Conservation (phyloP, 2,888 invertebrate species). For the Lithophane ornitopus region DNA sequence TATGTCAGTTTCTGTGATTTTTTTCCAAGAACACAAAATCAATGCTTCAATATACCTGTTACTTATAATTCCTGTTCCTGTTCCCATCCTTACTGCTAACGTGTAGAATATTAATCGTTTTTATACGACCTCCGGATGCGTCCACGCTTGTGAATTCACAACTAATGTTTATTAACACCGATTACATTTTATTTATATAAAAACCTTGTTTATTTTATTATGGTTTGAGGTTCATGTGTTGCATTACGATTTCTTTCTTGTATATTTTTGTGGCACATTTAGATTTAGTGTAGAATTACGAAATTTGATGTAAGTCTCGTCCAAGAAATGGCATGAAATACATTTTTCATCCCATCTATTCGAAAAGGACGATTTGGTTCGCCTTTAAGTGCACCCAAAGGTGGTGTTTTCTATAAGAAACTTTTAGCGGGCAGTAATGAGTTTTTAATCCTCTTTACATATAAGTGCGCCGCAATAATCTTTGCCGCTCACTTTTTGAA, state of each 20-base stretch:
- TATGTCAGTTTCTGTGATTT: too few relatives aligned
- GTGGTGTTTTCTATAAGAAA: too few relatives aligned
- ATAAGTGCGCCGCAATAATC: too few relatives aligned
- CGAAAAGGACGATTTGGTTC: too few relatives aligned
- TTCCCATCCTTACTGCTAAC: conserved; percentile 39
- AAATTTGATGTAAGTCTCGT: neutral
- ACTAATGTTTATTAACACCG: conserved; percentile 67
- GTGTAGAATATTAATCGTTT: conserved; percentile 66
- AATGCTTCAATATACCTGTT: conserved; percentile 9
- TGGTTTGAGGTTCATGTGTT: conserved; percentile 44
- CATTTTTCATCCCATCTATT: too few relatives aligned
- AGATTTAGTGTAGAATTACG: conserved; percentile 16
- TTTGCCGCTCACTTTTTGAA: too few relatives aligned
- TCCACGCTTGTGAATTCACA: conserved; percentile 65
- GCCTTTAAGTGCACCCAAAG: too few relatives aligned
- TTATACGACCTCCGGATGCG: conserved; percentile 67
- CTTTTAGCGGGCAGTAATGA: too few relatives aligned
- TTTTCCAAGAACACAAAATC: neutral
- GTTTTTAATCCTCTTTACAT: too few relatives aligned
- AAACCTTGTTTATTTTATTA: conserved; percentile 62
- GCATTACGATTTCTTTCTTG: conserved; percentile 39
- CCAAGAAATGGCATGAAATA: neutral
- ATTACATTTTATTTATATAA: conserved; percentile 65
- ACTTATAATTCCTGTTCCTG: conserved; percentile 19
- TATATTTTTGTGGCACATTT: conserved; percentile 39